Evolutionary conservation across 2,888 invertebrate genomes (phyloP).

Genomic region (Clistopyga incitator): DNA sequence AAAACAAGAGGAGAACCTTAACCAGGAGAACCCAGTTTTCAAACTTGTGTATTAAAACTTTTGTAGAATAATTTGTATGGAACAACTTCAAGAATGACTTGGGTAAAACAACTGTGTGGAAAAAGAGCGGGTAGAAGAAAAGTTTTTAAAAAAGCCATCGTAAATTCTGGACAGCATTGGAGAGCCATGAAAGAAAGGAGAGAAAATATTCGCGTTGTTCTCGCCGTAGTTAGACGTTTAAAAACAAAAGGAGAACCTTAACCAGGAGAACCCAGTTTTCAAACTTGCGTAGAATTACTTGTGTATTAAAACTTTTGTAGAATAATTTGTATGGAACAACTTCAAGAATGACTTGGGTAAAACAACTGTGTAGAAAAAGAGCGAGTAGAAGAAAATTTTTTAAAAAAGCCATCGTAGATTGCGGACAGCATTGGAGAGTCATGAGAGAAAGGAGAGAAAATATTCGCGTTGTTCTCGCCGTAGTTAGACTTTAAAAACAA

Average conservation of each 20-base stretch:
- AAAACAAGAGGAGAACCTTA: conserved; percentile 14
- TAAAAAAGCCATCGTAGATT: conserved; percentile 49
- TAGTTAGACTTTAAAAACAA: not conserved
- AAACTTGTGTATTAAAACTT: too few relatives aligned
- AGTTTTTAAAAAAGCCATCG: conserved; percentile 35
- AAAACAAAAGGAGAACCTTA: conserved; percentile 14
- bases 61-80: too few relatives aligned
- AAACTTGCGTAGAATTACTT: too few relatives aligned
- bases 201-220: conserved; percentile 25
- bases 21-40: too few relatives aligned
- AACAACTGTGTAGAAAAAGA: too few relatives aligned
- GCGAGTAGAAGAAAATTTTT: not conserved
- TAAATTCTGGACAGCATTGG: conserved; percentile 32
- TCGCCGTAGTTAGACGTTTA: not conserved
- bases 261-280: too few relatives aligned
- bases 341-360: too few relatives aligned
- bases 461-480: conserved; percentile 13
- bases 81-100: too few relatives aligned
- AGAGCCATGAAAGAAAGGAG: conserved; percentile 4
- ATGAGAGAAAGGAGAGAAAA: conserved; percentile 17
- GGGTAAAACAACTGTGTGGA: too few relatives aligned
- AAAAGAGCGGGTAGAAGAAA: conserved; percentile 1
- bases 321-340: too few relatives aligned
- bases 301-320: too few relatives aligned
- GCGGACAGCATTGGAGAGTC: conserved; percentile 2